Base-by-base conservation (phyloP, 2,888 invertebrate species). In the Crossocerus cetratus region DNA sequence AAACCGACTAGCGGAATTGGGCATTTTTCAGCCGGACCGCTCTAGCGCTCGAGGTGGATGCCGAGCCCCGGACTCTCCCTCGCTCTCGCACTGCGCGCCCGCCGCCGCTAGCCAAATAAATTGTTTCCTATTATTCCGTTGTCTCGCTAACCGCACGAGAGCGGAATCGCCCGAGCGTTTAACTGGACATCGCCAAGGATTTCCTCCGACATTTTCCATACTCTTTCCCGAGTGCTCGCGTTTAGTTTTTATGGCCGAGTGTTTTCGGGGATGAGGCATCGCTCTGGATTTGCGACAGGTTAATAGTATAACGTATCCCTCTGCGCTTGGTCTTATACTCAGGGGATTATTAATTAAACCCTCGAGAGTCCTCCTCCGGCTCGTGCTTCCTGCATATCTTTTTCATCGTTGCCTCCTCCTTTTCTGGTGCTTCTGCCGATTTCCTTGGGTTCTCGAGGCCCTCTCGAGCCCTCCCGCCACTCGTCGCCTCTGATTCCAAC, bases 281-380 rank as follows among this genome's bases (percentile, higher is more conserved):
- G 3, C 4, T 32, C 23, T 2, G 8, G 23, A 3, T 32, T 32
- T 32, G 3, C 23, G 23, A 32, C 2, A 58, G 62, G 72, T 69
- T 74, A 75, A 75, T 79, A 63, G 68, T 69, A 68, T 64, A 72
- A 73, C 74, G 69, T 62, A 70, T 73, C 71, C 65, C 3, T 56
- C 56, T 22, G 56, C 57, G 64, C 53, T 8, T 11, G n/a, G 21
- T 69, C 44, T 54, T 54, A 18, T 66, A 44, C 59, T 53, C 61
- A 62, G 69, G 75, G 76, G 76, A 81, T 80, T 81, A 81, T 80
- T 81, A 81, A 81, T 77, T 77, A 78, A 78, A 75, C 70, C 32
- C 77, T 56, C 62, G 54, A 60, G 55, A 49, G 67, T 18, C 44
- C 22, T 56, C 16, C 45, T 56, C 57, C 62, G 57, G 42, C 21